Conservation (phyloP, 1,140 invertebrate species). For the Musca domestica region DNA sequence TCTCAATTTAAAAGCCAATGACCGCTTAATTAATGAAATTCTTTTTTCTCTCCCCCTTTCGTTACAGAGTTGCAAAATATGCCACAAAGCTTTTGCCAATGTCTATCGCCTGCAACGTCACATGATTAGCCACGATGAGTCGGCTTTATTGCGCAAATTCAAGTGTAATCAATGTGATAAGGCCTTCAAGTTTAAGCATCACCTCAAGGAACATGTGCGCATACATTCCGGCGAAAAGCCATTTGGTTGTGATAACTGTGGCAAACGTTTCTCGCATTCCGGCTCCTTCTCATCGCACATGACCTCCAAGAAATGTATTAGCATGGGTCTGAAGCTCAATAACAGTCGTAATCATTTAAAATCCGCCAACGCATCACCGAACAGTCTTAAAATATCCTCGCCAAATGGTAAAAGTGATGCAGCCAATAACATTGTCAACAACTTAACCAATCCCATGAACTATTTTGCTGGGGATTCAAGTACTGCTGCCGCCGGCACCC, state of each 20-base stretch:
- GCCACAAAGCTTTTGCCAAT: slow-evolving; percentile 95
- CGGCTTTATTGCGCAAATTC: slow-evolving; percentile 91
- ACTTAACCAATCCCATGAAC: slow-evolving; percentile 33
- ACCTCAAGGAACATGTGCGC: slow-evolving; percentile 96
- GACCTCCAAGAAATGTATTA: slow-evolving; percentile 98
- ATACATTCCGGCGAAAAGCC: slow-evolving; percentile 96
- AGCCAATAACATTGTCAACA: neutral
- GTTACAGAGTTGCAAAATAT: slow-evolving; percentile 89
- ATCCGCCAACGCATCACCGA: slow-evolving; percentile 32
- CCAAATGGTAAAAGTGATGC: neutral
- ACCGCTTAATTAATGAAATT: neutral
- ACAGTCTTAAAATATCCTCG: neutral
- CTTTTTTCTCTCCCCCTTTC: slow-evolving; percentile 37
- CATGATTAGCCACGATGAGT: slow-evolving; percentile 97
- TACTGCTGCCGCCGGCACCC: neutral
- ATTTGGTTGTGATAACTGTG: slow-evolving; percentile 95
- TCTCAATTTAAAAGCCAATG: neutral
- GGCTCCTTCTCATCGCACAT: slow-evolving; percentile 99
- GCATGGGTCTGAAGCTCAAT: slow-evolving; percentile 82
- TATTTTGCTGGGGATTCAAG: slow-evolving; percentile 44
- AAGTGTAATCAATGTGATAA: slow-evolving; percentile 98
- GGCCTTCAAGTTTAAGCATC: slow-evolving; percentile 99
- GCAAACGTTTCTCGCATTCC: slow-evolving; percentile 98
- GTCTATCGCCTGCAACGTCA: slow-evolving; percentile 94
- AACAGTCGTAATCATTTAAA: slow-evolving; percentile 44